Evolutionary conservation across 2,888 invertebrate species (phyloP), one percentile per base, ranked within the genome.

Genomic region (Acleris laterana): DNA sequence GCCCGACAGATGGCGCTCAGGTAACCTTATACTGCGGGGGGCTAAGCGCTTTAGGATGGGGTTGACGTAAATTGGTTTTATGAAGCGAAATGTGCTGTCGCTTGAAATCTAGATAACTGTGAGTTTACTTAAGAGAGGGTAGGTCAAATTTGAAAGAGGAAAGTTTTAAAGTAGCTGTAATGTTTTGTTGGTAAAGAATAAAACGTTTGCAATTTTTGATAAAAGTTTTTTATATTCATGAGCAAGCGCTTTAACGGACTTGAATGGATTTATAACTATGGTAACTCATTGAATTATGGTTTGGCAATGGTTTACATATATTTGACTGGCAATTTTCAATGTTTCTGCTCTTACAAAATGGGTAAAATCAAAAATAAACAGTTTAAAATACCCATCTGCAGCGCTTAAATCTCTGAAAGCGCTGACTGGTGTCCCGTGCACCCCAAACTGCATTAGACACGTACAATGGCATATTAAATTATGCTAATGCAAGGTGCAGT

Each of bases 1-100:
- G 88, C 81, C 81, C 88, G 90, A 85, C 91, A 91, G 90, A 90
- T 90, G 90, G 90, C 85, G 83, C 81, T 80, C 90, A 91, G 91
- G 91, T 91, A 91, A 90, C 86, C 80, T 78, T 83, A 91, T 81
- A 88, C 85, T 75, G 72, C 69, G 61, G 66, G 62, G 68, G 68
- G 53, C 62, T 68, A 72, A 82, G 82, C 80, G 82, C 83, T 81
- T 72, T 61, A 32, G 53, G 48, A 46, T 52, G 56, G 56, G 56
- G 62, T 49, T 49, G 58, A 32, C 59, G 49, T 7, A 50, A 59
- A 59, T 59, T 59, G 59, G 38, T 32, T 56, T 50, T 50, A 57
- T 63, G 49, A 42, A 49, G 25, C 17, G 25, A 22, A 55, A 53
- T 49, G 64, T 59, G 48, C 22, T 22, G 22, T 20, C 19, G 49